Base-by-base conservation (phyloP, 2,113 vertebrate genomes). In the Clarias gariepinus region DNA sequence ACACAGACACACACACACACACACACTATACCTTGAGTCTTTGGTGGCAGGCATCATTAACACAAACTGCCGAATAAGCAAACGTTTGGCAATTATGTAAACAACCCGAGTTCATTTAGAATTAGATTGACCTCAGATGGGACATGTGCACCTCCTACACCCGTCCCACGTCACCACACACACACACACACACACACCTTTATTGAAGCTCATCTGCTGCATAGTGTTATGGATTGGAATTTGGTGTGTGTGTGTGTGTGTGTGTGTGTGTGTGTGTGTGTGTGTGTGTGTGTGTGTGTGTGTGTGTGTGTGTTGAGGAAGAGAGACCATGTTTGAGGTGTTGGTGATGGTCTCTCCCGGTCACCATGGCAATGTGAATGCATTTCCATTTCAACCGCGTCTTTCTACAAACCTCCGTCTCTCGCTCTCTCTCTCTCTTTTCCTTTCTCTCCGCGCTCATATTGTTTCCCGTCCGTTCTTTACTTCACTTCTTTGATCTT, bases 291-390 rank as follows among this genome's bases (percentile, higher is more conserved):
- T 57, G 55, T 19, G 4, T 18, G 19, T 60, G 16, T 60, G 3
- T 60, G 57, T 58, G 13, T 58, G 57, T 18, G 57, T 58, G 57
- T 18, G 58, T 60, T 47, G 41, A 47, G 41, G 41, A 47, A 47
- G 41, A 47, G 41, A 47, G 4, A 47, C 41, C 41, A 47, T 5
- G 41, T 41, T 41, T 41, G 41, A 41, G 58, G 41, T 41, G 41
- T 28, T 33, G 13, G 8, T 28, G 76, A 83, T 82, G 64, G 86
- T 86, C 84, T 76, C 60, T 68, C 30, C 23, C n/a, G 30, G 85
- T 87, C 85, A 66, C 84, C 83, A 90, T 89, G 83, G 82, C n/a
- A 58, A 87, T 25, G 19, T 85, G 83, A 82, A 86, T 92, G 74
- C 60, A 91, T 89, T 87, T 89, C 88, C 81, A 88, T 86, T 84